Base-by-base conservation (phyloP, 2,113 vertebrate genomes). In the Pomatorhinus ruficollis region DNA sequence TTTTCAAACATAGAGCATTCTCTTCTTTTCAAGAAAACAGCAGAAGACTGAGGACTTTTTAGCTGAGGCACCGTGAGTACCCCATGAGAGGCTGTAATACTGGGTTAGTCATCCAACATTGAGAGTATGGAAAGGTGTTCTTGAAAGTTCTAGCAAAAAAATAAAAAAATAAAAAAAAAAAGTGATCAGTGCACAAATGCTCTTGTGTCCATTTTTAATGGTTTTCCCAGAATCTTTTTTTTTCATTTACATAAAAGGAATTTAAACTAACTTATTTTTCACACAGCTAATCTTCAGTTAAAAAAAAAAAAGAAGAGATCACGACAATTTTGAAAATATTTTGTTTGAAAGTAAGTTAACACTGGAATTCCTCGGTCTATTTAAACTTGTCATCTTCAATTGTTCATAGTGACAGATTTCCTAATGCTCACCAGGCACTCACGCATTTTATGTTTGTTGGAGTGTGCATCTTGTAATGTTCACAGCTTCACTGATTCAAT, bases 361-460 rank as follows among this genome's bases (percentile, higher is more conserved):
- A 89, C 13, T 85, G 75, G 90, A 96, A 97, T 97, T 95, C 90
- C 83, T 91, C 9, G 4, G 60, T 95, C 88, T 97, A 40, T 82
- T 97, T 97, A 93, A 95, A 96, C 74, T 84, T 97, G 94, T 97
- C 86, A 92, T 71, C 75, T 94, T 95, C 94, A 88, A 86, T 96
- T 97, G 89, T 89, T 96, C 89, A 79, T 93, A 97, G 86, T 95
- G 93, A 97, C 93, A 96, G 90, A 95, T 95, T 91, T 95, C 68
- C 91, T 96, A 96, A 97, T 94, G 94, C 93, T 94, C 68, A 97
- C 86, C 93, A 93, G 94, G 91, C 88, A 87, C 53, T 96, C 90
- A 93, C 5, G 57, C 95, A 92, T 95, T 95, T 96, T 91, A 70
- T 86, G 81, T 93, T 94, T 97, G 90, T 88, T 92, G 86, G 93